A percentile compares a stretch with the other conserved stretches of the same genome.
These are phyloP conservation scores for Nezara viridula DNA, from an alignment of 2,888 invertebrate species.

Conservation along the genomic window DNA sequence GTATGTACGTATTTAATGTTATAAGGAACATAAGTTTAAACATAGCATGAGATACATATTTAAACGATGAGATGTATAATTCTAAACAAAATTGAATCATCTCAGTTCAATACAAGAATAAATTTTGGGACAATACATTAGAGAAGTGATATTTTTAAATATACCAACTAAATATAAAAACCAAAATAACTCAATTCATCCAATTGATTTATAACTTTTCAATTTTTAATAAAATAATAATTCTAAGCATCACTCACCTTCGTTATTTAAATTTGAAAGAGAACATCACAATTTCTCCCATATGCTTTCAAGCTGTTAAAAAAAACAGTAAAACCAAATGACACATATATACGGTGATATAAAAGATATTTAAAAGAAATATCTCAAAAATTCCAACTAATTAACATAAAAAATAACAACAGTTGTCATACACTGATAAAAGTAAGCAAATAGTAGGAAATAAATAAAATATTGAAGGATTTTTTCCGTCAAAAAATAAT, in stretches of 20 bases:
- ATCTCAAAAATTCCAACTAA: not conserved
- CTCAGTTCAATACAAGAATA: not conserved
- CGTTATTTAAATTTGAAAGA: not conserved
- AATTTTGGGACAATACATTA: not conserved
- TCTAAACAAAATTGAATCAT: not conserved
- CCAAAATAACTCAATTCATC: not conserved
- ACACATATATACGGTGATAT: not conserved
- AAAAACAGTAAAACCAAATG: constrained; percentile 5
- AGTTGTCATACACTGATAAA: not conserved
- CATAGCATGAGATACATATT: not conserved
- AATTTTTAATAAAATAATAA: not conserved
- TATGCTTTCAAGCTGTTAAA: constrained; percentile 18
- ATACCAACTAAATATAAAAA: not conserved
- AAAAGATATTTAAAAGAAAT: constrained; percentile 3
- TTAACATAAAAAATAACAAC: not conserved
- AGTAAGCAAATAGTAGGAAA: not conserved
- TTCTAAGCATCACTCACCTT: not conserved
- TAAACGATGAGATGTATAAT: not conserved
- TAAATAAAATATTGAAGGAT: not conserved
- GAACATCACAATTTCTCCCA: constrained; percentile 21
- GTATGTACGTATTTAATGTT: not conserved
- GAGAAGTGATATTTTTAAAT: not conserved
- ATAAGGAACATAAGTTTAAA: not conserved
- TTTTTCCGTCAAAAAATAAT: not conserved
- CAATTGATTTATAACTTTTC: not conserved